Conservation (phyloP, 2,888 invertebrate genomes). For the Dynastes maya region DNA sequence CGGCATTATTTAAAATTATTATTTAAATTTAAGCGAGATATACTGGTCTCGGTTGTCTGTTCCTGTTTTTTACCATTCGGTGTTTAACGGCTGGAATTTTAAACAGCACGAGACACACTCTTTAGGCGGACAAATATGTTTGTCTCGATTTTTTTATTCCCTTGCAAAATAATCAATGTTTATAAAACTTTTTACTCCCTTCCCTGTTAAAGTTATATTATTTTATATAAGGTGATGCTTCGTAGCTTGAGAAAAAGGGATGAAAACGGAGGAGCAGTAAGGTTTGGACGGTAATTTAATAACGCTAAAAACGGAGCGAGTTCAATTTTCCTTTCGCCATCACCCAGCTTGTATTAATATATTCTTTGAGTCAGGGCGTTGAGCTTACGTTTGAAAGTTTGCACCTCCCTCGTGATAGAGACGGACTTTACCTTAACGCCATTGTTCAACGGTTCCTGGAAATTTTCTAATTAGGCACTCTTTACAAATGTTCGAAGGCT, state of each 20-base stretch:
- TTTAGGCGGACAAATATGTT: background rate
- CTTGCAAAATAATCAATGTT: constrained; percentile 15
- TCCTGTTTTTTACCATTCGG: background rate
- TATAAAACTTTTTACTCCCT: constrained; percentile 51
- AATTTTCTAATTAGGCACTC: constrained; percentile 59
- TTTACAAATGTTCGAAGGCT: constrained; percentile 49
- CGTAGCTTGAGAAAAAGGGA: constrained; percentile 55
- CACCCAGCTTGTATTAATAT: constrained; percentile 57
- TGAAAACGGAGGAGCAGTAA: constrained; percentile 56
- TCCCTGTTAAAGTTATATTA: constrained; percentile 54
- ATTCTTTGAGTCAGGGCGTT: constrained; percentile 59
- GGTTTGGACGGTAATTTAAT: constrained; percentile 61
- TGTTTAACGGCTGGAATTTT: constrained; percentile 4
- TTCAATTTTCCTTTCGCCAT: constrained; percentile 60
- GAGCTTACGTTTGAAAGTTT: constrained; percentile 57
- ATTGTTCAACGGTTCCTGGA: constrained; percentile 56
- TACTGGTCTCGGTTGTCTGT: background rate
- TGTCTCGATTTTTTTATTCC: background rate
- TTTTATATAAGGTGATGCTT: constrained; percentile 53
- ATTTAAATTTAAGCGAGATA: constrained; percentile 34
- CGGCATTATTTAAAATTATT: constrained; percentile 42
- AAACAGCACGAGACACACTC: background rate
- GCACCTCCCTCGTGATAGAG: constrained; percentile 57
- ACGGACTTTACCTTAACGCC: constrained; percentile 32
- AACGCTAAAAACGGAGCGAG: constrained; percentile 61